Conservation (phyloP, 2,113 vertebrate species). For the Meleagris gallopavo region DNA sequence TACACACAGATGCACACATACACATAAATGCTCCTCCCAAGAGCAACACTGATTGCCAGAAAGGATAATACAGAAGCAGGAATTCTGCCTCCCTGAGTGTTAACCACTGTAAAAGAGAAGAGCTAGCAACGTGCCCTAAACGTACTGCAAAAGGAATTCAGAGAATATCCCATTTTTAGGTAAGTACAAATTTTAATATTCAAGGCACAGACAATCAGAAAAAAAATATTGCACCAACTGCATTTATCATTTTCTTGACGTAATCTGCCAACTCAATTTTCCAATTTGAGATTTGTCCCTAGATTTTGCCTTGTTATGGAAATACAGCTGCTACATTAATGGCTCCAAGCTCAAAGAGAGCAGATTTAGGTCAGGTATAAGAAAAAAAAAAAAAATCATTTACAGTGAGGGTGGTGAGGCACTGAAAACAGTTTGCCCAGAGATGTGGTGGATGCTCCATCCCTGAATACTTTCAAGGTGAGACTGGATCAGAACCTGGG, state of each 20-base stretch:
- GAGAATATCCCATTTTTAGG: neutral
- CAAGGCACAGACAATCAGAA: neutral
- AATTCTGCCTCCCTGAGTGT: neutral
- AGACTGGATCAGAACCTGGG: too few relatives aligned
- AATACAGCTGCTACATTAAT: neutral
- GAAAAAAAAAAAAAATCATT: too few relatives aligned
- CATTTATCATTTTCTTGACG: neutral
- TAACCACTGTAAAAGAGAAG: neutral
- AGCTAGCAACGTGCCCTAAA: neutral
- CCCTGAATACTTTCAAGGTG: too few relatives aligned
- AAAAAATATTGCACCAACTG: neutral
- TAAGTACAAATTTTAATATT: neutral
- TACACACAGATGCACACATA: neutral
- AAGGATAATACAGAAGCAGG: neutral
- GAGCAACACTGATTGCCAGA: neutral
- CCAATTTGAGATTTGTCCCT: neutral
- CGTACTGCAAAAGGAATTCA: neutral
- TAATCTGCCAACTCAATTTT: neutral
- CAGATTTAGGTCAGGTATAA: too few relatives aligned
- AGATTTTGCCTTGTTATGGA: neutral
- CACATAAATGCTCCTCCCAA: neutral
- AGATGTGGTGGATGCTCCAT: too few relatives aligned
- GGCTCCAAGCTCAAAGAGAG: too few relatives aligned
- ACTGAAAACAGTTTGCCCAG: too few relatives aligned
- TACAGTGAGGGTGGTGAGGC: too few relatives aligned